Evolutionary conservation across 2,888 invertebrate genomes (phyloP).

Genomic region (Andrena bicolor): DNA sequence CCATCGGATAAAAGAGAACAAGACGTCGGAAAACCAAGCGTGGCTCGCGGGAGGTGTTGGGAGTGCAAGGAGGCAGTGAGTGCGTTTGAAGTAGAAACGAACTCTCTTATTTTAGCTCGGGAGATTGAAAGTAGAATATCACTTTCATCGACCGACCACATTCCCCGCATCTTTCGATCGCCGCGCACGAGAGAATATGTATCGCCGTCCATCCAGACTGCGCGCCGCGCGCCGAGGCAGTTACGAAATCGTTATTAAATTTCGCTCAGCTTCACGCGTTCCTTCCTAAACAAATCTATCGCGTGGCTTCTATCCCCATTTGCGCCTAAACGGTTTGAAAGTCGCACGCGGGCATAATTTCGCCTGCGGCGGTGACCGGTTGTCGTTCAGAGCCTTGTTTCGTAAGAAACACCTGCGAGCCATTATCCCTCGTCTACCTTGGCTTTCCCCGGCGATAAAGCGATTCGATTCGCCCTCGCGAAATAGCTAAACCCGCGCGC

Average conservation of each 20-base stretch:
- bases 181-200: background rate
- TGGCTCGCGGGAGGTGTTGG: no score
- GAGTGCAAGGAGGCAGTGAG: no score
- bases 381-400: slow-evolving; percentile 57
- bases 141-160: slow-evolving; percentile 2
- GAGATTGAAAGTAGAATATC: background rate
- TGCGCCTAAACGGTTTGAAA: slow-evolving; percentile 50
- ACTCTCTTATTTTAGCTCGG: background rate
- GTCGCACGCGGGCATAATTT: slow-evolving; percentile 46
- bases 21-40: no score
- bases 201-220: background rate
- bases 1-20: no score
- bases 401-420: slow-evolving; percentile 70
- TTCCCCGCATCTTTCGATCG: background rate
- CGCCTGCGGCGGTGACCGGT: slow-evolving; percentile 37
- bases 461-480: slow-evolving; percentile 57
- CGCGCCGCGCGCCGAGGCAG: background rate
- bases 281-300: slow-evolving; percentile 34
- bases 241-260: slow-evolving; percentile 39
- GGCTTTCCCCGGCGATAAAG: slow-evolving; percentile 62
- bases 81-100: no score
- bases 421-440: slow-evolving; percentile 68
- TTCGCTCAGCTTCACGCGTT: slow-evolving; percentile 21
- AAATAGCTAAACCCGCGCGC: slow-evolving; percentile 5
- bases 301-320: slow-evolving; percentile 6